Evolutionary conservation across 2,113 vertebrate genomes (phyloP), one percentile per base, ranked within the genome.

Genomic region (Pogona vitticeps): DNA sequence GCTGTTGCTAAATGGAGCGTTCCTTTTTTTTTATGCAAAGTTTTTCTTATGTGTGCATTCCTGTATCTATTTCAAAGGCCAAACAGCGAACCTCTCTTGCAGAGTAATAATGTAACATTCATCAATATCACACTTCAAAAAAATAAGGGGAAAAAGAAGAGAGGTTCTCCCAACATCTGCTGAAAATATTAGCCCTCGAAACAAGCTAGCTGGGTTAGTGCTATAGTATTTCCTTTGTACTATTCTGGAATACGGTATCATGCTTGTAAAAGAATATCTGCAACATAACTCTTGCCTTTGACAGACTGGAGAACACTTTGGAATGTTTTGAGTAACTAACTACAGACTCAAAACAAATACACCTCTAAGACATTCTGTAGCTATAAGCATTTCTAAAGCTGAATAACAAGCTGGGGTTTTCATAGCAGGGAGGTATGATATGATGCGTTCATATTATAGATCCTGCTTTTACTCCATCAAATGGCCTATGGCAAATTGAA

Each of bases 161-260:
- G 33, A 77, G 65, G n/a, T 82, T 83, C 84, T 90, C 82, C 84
- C 77, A 90, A 91, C 58, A 82, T 91, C 92, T 94, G 86, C n/a
- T 92, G 85, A 85, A 92, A 81, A 90, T 75, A 72, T 88, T 89
- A 91, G 80, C 21, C 28, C 46, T 82, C 40, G 26, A 90, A 88
- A 88, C 77, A 85, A 38, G 61, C 42, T 26, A 85, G 13, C 87
- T 84, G 68, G 80, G 46, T 26, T 15, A 59, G 38, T 89, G 52
- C 33, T 83, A 33, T 88, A 86, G 72, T 81, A 86, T 80, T 90
- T 91, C 59, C 65, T 91, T 86, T 88, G 38, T 88, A 61, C 61
- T 87, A 7, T 52, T 82, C 0, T 2, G 42, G 89, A 76, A 46
- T 46, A 78, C 6, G 68, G 7, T 72, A 15, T 83, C 20, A 12